Base-by-base conservation (phyloP, 2,888 invertebrate species). In the Metellina segmentata region DNA sequence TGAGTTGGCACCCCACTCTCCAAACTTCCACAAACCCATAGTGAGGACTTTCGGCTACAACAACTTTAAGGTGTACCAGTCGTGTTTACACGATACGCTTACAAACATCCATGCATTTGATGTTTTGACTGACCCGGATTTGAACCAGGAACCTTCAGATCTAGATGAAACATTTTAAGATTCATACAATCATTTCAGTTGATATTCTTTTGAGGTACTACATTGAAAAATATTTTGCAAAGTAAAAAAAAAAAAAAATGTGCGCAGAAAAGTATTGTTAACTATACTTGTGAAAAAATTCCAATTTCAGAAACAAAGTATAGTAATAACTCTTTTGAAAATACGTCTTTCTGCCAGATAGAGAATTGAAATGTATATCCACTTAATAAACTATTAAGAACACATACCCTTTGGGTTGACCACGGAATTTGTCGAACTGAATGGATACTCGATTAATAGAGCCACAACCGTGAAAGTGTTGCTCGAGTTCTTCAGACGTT, bases 381-480 rank as follows among this genome's bases (percentile, higher is more conserved):
- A 48, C 13, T 16, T 16, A 16, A 13, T n/a, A 77, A 49, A 77
- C 77, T 49, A 48, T 16, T 13, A 7, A 16, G 1, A 11, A 8
- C 81, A 78, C 52, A 93, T 94, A 96, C 95, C 99, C 99, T 96
- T 99, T 99, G 0, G 99, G 99, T 96, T 99, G 99, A 0, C 99
- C 99, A 95, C 98, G 98, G 95, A 97, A 99, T 96, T 99, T 99
- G 96, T 99, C 99, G 96, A 99, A 99, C 94, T 99, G 96, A 95
- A 99, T 99, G 93, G 99, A 99, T 93, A 99, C 99, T 95, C 99
- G 96, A 96, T 99, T 99, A 93, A 99, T 98, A 93, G 99, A 98
- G 89, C 99, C 99, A 96, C 99, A 99, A 53, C 99, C 99, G 96
- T 99, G 99, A 95, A 99, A 99, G 95, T 99, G 99, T 94, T 98